phyloP scores from a whole-genome alignment of 2,113 vertebrate genomes.

The Saccopteryx leptura region DNA sequence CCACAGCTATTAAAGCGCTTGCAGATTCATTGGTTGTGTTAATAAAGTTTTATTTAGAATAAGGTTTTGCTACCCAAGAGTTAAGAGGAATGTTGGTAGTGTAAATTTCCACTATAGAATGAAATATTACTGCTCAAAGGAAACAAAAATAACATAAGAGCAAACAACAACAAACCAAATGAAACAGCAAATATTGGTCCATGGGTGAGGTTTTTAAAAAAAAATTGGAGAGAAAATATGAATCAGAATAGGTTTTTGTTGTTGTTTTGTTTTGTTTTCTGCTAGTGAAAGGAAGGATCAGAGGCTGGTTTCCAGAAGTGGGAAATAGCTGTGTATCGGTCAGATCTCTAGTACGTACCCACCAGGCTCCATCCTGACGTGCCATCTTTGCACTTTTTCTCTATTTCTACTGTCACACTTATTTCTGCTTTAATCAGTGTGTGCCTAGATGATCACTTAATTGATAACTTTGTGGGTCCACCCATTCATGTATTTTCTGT shows the following conservation, averaged over 20 bases:
- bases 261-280: neutral
- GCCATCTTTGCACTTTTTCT: neutral
- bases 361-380: neutral
- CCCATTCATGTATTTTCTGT: neutral
- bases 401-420: neutral
- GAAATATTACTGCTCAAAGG: neutral
- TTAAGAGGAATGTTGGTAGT: neutral
- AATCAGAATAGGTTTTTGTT: neutral
- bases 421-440: neutral
- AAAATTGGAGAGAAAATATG: neutral
- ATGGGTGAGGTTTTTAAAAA: neutral
- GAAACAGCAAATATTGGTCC: neutral
- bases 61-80: neutral
- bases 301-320: neutral
- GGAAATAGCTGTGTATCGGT: neutral
- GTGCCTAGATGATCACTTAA: neutral
- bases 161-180: neutral
- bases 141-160: neutral
- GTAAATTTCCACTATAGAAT: neutral
- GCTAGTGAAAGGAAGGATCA: neutral
- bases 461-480: neutral
- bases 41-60: neutral
- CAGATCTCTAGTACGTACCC: rapidly evolving
- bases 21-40: neutral
- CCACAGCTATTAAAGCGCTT: neutral